Evolutionary conservation across 2,888 invertebrate species (phyloP), one percentile per base, ranked within the genome.

Genomic region (Stenolophus ochropezus): DNA sequence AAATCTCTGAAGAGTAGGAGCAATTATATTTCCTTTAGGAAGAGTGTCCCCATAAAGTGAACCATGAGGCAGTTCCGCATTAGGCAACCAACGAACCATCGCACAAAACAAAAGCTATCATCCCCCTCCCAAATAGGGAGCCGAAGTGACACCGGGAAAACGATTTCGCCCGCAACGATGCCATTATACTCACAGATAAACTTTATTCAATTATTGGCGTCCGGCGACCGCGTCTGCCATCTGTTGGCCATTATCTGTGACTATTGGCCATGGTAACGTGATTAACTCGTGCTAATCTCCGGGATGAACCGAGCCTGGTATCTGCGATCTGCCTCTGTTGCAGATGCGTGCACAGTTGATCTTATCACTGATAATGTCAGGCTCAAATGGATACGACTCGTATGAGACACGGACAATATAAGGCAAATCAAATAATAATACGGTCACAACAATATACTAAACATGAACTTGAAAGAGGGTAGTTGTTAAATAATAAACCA

Each of bases 181-280:
- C 87, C 85, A 88, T 89, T 88, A 88, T 88, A 88, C 88, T 88
- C 87, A 88, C 88, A 88, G 89, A 89, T 89, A 89, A 89, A 88
- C 88, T 88, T 88, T 88, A 89, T 89, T 89, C 89, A 89, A 89
- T 89, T 89, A 89, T 88, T 88, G 88, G 87, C 86, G 85, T 89
- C 89, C 89, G 65, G 27, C 27, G 65, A 18, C 65, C 65, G 88
- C 89, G 89, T 89, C 89, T 89, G 89, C 89, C 89, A 89, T 89
- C 89, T 89, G 89, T 88, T 88, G 88, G 88, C 89, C 86, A 88
- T 88, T 89, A 89, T 88, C 86, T 86, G 87, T 86, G 88, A 86
- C 87, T 88, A 87, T 87, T 85, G 87, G 86, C 87, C 87, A 86
- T 86, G 85, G 85, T 88, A 88, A 88, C 87, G 87, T 88, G 89